Conservation (phyloP, 2,888 invertebrate species). For the Chrysomela aeneicollis region DNA sequence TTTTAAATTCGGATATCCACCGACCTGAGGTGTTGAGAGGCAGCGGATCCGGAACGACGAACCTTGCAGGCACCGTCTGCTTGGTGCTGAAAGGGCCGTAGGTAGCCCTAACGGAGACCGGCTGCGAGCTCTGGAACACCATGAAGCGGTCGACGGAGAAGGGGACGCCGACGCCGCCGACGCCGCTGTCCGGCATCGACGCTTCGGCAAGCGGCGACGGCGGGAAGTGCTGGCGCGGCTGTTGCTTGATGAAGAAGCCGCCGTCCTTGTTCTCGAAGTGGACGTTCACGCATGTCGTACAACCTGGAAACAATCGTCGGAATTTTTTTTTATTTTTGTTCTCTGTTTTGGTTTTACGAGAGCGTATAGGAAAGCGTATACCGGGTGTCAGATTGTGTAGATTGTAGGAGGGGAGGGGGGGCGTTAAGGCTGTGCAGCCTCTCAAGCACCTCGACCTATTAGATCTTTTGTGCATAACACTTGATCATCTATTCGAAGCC, state of each 20-base stretch:
- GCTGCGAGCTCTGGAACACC: conserved; percentile 89
- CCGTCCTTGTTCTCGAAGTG: conserved; percentile 93
- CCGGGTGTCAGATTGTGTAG: no score
- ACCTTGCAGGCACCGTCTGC: conserved; percentile 90
- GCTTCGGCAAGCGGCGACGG: conserved; percentile 53
- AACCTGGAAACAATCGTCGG: conserved; percentile 18
- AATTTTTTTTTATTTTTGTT: no score
- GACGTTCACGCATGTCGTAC: conserved; percentile 73
- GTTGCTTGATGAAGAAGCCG: conserved; percentile 88
- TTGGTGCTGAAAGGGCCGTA: conserved; percentile 96
- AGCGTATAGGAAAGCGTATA: no score
- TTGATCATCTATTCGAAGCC: no score
- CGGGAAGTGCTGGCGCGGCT: conserved; percentile 72
- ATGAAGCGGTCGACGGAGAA: conserved; percentile 89
- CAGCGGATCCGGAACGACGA: conserved; percentile 85
- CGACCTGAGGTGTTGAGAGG: conserved; percentile 58
- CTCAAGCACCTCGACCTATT: no score
- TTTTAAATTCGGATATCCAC: no score
- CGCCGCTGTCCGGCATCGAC: conserved; percentile 40
- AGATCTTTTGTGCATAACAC: no score
- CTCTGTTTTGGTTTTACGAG: no score
- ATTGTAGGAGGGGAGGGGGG: no score
- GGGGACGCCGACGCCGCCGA: conserved; percentile 63
- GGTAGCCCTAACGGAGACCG: conserved; percentile 89
- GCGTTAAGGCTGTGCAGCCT: no score